These are phyloP conservation scores for Taeniopygia guttata DNA, from an alignment of 2,797 vertebrate genomes.

Conservation along the genomic window DNA sequence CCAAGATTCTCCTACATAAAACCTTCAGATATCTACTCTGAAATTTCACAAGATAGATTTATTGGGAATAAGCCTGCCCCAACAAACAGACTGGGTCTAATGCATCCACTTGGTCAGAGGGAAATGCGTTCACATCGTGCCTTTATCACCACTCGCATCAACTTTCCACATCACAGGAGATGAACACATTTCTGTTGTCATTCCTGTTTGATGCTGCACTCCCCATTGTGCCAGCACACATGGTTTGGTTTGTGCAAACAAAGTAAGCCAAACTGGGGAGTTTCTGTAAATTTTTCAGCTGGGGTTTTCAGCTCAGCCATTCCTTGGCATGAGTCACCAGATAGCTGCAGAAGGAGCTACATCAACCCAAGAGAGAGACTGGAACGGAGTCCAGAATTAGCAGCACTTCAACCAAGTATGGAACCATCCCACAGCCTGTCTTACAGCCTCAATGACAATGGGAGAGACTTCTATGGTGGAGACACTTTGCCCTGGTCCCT, in stretches of 20 bases:
- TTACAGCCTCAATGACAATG: background rate
- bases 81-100: background rate
- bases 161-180: fast-evolving
- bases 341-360: background rate
- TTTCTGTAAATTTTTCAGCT: background rate
- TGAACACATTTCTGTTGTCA: background rate
- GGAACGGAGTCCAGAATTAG: background rate
- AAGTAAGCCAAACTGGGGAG: background rate
- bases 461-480: background rate
- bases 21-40: background rate
- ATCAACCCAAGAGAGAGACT: background rate
- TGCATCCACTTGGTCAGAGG: background rate
- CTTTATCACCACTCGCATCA: background rate
- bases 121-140: fast-evolving
- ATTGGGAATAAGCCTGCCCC: background rate
- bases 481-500: background rate
- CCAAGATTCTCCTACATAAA: background rate
- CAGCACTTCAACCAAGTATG: background rate
- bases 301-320: background rate
- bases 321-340: background rate
- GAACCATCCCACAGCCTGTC: background rate
- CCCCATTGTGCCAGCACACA: background rate
- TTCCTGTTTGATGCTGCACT: background rate
- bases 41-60: background rate
- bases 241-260: background rate